Percentiles rank a stretch among this genome's conserved stretches.
Evolutionary conservation across 2,888 invertebrate species (phyloP).

Genomic region (Lycia hirtaria): DNA sequence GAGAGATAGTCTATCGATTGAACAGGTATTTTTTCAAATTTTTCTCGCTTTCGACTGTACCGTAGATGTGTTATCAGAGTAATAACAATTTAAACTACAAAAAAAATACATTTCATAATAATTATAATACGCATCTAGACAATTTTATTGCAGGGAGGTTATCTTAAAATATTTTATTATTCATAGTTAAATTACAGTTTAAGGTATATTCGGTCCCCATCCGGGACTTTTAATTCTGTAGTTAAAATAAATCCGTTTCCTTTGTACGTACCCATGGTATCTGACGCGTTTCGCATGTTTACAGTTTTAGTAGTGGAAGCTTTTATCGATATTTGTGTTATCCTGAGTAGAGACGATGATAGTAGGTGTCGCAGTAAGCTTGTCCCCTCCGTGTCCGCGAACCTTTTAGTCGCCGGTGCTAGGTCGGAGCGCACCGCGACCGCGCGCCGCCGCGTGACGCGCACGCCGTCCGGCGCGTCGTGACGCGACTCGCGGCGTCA

Average conservation of each 20-base stretch:
- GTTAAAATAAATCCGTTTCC: constrained; percentile 62
- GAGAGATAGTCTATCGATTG: constrained; percentile 82
- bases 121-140: constrained; percentile 80
- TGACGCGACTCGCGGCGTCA: constrained; percentile 34
- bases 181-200: constrained; percentile 81
- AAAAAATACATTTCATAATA: constrained; percentile 83
- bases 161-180: constrained; percentile 82
- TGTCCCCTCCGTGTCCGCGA: constrained; percentile 45
- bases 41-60: constrained; percentile 85
- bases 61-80: constrained; percentile 84
- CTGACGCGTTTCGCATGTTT: constrained; percentile 58
- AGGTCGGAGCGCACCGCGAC: constrained; percentile 39
- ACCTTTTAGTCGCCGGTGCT: constrained; percentile 45
- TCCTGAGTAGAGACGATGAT: constrained; percentile 46
- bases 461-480: constrained; percentile 46
- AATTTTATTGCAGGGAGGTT: constrained; percentile 82
- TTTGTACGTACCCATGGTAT: constrained; percentile 50
- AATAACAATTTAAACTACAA: constrained; percentile 80
- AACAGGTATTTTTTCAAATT: constrained; percentile 85
- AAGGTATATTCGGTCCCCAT: constrained; percentile 74
- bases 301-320: constrained; percentile 62
- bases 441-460: constrained; percentile 29
- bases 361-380: constrained; percentile 56
- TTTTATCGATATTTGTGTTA: constrained; percentile 54
- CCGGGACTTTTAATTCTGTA: constrained; percentile 68